A percentile compares a stretch with the other conserved stretches of the same genome.
These are phyloP conservation scores for Varecia variegata DNA, from an alignment of 2,797 vertebrate species.

Conservation along the genomic window DNA sequence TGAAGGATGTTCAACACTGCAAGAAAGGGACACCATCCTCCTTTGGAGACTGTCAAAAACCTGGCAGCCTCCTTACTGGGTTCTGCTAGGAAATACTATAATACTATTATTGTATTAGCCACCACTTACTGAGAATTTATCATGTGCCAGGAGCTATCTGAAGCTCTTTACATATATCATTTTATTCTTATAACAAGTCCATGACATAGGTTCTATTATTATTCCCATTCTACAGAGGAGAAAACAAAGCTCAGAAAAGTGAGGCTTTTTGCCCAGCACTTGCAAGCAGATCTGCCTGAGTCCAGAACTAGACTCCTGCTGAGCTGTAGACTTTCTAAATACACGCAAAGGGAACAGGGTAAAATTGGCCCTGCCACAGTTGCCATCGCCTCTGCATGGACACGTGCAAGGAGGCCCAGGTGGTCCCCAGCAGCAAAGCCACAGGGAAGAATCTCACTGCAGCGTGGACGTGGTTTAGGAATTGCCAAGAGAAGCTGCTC, in stretches of 20 bases:
- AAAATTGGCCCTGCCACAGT: background rate
- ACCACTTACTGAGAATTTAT: background rate
- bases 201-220: background rate
- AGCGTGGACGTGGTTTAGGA: background rate
- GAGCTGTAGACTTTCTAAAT: background rate
- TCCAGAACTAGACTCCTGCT: background rate
- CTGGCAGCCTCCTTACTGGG: background rate
- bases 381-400: background rate
- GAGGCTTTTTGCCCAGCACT: background rate
- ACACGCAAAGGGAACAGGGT: fast-evolving
- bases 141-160: background rate
- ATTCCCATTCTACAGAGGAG: background rate
- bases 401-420: background rate
- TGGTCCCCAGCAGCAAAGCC: background rate
- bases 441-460: background rate
- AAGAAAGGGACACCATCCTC: background rate
- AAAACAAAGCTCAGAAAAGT: background rate
- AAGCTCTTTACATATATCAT: background rate
- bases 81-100: background rate
- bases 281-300: background rate
- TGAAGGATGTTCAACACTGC: background rate
- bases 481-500: background rate
- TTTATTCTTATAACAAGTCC: background rate
- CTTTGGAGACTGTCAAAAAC: background rate
- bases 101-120: background rate